These are phyloP conservation scores for Synanthedon andrenaeformis DNA, from an alignment of 2,888 invertebrate species.

Conservation along the genomic window DNA sequence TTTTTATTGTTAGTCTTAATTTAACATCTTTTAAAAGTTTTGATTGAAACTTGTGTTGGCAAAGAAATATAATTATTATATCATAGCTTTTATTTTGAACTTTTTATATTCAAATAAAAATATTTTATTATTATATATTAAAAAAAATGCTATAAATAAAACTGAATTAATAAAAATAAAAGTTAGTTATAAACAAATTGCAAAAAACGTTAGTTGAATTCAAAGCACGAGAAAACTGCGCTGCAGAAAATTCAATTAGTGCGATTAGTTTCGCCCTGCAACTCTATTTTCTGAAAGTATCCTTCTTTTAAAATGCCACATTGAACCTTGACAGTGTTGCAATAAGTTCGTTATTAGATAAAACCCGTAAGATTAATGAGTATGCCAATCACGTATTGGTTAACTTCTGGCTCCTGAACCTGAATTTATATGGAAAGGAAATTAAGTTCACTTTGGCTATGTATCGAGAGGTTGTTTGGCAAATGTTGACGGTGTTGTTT, in stretches of 20 bases:
- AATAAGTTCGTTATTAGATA: background rate
- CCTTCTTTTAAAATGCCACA: conserved; percentile 15
- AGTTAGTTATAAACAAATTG: conserved; percentile 40
- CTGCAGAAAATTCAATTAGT: conserved; percentile 56
- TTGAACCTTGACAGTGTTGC: conserved; percentile 15
- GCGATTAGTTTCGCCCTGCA: conserved; percentile 57
- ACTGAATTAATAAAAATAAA: conserved; percentile 22
- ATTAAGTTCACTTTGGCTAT: conserved; percentile 13
- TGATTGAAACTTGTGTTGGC: too few relatives aligned
- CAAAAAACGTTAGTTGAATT: conserved; percentile 53
- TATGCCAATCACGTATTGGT: conserved; percentile 39
- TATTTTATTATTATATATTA: too few relatives aligned
- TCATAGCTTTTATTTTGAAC: too few relatives aligned
- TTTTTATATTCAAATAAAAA: too few relatives aligned
- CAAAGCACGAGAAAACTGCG: conserved; percentile 42
- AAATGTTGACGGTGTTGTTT: background rate
- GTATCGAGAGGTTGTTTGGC: background rate
- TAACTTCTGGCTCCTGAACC: conserved; percentile 26
- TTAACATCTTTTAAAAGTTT: too few relatives aligned
- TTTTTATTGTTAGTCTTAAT: too few relatives aligned
- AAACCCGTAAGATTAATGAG: conserved; percentile 8
- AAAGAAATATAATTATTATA: too few relatives aligned
- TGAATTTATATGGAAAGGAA: conserved; percentile 29
- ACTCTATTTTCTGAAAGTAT: conserved; percentile 38
- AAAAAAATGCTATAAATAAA: too few relatives aligned